Evolutionary conservation across 2,113 vertebrate species (phyloP), one percentile per base, ranked within the genome.

Genomic region (Oxyura jamaicensis): DNA sequence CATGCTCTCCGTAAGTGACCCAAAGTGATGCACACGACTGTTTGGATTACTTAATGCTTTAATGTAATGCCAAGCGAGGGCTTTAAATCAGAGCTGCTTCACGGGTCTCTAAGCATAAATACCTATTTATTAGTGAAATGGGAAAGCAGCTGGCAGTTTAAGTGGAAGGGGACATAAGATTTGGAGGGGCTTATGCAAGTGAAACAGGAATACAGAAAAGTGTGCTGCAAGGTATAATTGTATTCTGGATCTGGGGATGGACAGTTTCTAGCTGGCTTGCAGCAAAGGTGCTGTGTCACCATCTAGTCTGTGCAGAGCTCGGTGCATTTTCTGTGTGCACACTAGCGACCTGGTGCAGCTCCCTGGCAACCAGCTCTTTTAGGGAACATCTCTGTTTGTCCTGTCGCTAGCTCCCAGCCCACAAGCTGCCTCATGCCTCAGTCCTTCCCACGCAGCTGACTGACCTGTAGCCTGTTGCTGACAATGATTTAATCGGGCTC

Each of bases 1-100:
- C 99, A 99, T 1, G 98, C 99, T 2, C 98, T 99, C 62, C 99
- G 99, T 99, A 97, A 99, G 99, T 99, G 73, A 58, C 86, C 21
- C 67, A 11, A 11, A 41, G 66, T 66, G n/a, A 26, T 2, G 0
- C 7, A 13, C 12, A 0, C 3, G 60, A 8, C 18, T 3, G 26
- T 39, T 29, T 8, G 76, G 13, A 6, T 67, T 13, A 1, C 10
- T 73, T 15, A 22, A 4, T 44, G 50, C 56, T 35, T 39, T 41
- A 29, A 3, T 13, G 36, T 28, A 31, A 0, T 9, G 33, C 28
- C 36, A 13, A 4, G 42, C 14, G 31, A 31, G 66, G 48, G 59
- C 72, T 91, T 2, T 3, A 28, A 17, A 25, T 48, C 77, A 36
- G 50, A 12, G 13, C 1, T 2, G 14, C 1, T 2, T 16, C 55